Base-by-base conservation (phyloP, 2,888 invertebrate genomes). In the Taenaris catops region DNA sequence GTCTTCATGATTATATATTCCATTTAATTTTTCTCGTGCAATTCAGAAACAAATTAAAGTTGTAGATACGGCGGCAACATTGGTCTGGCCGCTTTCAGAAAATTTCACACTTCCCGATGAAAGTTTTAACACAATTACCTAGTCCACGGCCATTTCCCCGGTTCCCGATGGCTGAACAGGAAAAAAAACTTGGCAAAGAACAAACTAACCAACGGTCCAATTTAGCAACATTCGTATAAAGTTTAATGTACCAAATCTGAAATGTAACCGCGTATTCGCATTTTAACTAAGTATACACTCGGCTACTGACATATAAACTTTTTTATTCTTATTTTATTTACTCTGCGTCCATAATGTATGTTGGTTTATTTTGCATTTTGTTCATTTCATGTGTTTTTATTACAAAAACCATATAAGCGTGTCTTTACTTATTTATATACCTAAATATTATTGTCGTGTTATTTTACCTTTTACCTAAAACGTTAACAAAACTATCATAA, bases 71-170 rank as follows among this genome's bases (percentile, higher is more conserved):
- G 54, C 53, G 58, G 72, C 58, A 55, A 63, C 65, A 62, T 55
- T 63, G 67, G 62, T 59, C 60, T 58, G 63, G 61, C 59, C 55
- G 63, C 61, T 70, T 65, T 63, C 64, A 64, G 70, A 68, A 72
- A 81, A 73, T 75, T 78, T 79, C 74, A 73, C 80, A 81, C 78
- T 80, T 73, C 71, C 71, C 69, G 78, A 80, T 81, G 78, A 80
- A 81, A 83, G 73, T 83, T 83, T 83, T 83, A 83, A 83, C 81
- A 76, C 78, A 76, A 83, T 83, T 81, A 81, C 78, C 75, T 71
- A 67, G 74, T 72, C 71, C 68, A 60, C 67, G 63, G 66, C 73
- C 73, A 70, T 80, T 78, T 68, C 60, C 62, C 70, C 58, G 62
- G 66, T 68, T 70, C 74, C 66, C 71, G 63, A 60, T 64, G 67